Evolutionary conservation across 2,888 invertebrate species (phyloP), one percentile per base, ranked within the genome.

Genomic region (Adelognathus sp.): DNA sequence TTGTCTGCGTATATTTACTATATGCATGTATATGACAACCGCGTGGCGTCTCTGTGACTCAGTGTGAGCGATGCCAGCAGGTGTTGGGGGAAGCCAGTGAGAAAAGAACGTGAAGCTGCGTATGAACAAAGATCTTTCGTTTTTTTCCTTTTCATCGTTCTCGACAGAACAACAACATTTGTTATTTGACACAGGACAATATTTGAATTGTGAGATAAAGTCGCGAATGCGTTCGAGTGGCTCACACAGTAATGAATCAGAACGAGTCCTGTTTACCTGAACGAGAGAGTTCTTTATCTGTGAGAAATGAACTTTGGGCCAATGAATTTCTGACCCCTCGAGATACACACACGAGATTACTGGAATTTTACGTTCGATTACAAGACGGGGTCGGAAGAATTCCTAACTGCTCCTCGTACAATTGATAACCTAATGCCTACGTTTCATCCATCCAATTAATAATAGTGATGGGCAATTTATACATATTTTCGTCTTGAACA

Each of bases 81-180:
- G 67, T 77, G 76, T 66, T n/a, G n/a, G 54, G 76, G 52, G 39
- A 60, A 64, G 66, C 54, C 67, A 33, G 44, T 11, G 33, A 54
- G 36, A 67, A 54, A 64, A 52, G 27, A 61, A 33, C 46, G 33
- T 18, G 54, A 67, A 14, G 72, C 18, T 44, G 16, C 46, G n/a
- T n/a, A 41, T 33, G 11, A 21, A 36, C 36, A 56, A 31, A 66
- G 31, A 66, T 33, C 24, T 11, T n/a, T n/a, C n/a, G n/a, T n/a
- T n/a, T n/a, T n/a, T n/a, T n/a, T n/a, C n/a, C n/a, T n/a, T 67
- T 74, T 67, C 52, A 61, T 74, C 60, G 60, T 66, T 67, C 52
- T 14, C n/a, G 29, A 56, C 50, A 16, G 29, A 58, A 14, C 11
- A 11, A 14, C 50, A 6, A 61, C 14, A 18, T 39, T 36, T 7